Percentiles rank a stretch among this genome's conserved stretches.
Conservation (phyloP, 2,888 invertebrate species). For the Stenolophus ochropezus region DNA sequence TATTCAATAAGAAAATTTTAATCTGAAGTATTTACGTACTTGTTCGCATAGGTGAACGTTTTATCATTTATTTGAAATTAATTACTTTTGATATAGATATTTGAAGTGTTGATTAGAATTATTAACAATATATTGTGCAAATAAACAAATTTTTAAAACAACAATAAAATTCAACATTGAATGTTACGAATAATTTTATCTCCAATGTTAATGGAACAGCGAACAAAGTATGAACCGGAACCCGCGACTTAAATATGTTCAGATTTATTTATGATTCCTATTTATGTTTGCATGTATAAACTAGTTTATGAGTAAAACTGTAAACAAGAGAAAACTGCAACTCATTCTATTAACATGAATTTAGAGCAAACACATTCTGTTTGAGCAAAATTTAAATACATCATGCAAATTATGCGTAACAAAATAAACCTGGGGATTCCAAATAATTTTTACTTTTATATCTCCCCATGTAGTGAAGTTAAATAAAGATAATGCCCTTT, state of each 20-base stretch:
- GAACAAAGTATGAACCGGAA: neutral
- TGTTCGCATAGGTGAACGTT: no score
- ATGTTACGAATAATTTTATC: neutral
- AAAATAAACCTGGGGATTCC: conserved; percentile 26
- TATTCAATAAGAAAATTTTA: no score
- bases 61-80: no score
- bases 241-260: neutral
- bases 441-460: conserved; percentile 53
- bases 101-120: conserved; percentile 9
- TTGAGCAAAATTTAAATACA: conserved; percentile 35
- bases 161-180: neutral
- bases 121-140: no score
- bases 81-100: neutral
- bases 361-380: neutral
- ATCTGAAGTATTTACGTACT: no score
- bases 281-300: no score
- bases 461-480: conserved; percentile 47
- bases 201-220: neutral
- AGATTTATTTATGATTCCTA: neutral
- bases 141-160: conserved; percentile 10
- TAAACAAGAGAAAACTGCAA: neutral
- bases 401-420: conserved; percentile 27
- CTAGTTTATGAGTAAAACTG: neutral
- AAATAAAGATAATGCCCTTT: conserved; percentile 13
- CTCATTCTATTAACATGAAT: neutral